These are phyloP conservation scores for Azemiops feae DNA, from an alignment of 2,113 vertebrate genomes.

Conservation along the genomic window DNA sequence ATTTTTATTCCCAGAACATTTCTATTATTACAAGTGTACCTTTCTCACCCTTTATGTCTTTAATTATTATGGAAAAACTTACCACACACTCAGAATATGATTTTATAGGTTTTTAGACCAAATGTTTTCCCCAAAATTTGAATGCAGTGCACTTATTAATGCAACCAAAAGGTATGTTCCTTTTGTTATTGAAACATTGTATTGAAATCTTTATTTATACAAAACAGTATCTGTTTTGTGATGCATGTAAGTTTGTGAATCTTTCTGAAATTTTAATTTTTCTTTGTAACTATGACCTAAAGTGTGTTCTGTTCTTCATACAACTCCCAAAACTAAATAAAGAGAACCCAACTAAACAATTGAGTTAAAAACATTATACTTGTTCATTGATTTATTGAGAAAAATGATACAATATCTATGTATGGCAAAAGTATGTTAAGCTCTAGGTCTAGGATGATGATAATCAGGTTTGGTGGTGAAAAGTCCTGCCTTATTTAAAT, in stretches of 20 bases:
- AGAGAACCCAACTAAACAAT: neutral
- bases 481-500: too few relatives aligned
- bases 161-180: neutral
- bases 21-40: neutral
- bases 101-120: neutral
- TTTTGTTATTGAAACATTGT: neutral
- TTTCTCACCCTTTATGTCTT: neutral
- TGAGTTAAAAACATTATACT: too few relatives aligned
- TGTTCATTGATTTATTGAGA: too few relatives aligned
- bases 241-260: neutral
- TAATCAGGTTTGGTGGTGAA: too few relatives aligned
- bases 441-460: too few relatives aligned
- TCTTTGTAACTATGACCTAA: neutral
- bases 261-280: neutral
- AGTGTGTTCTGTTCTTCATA: neutral
- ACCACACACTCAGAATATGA: neutral
- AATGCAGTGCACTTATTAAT: neutral
- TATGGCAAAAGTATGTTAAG: too few relatives aligned
- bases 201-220: neutral
- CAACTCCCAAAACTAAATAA: neutral
- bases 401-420: too few relatives aligned
- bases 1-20: neutral
- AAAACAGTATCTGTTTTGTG: neutral
- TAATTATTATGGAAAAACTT: neutral
- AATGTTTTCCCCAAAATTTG: neutral